Evolutionary conservation across 2,113 vertebrate genomes (phyloP).

Genomic region (Morphnarchus princeps): DNA sequence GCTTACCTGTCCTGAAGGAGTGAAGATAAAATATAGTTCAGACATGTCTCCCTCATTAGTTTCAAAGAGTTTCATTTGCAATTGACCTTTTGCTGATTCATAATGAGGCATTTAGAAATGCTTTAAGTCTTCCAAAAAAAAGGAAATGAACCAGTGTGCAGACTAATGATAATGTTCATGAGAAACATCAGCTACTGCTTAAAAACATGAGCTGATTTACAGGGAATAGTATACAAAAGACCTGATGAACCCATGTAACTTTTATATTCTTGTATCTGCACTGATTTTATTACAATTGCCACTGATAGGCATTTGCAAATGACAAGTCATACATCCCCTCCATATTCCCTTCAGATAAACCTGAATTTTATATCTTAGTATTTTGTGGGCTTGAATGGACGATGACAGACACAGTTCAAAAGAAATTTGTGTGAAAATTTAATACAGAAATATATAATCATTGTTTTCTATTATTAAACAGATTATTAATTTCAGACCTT

Average conservation of each 20-base stretch:
- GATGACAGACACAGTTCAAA: not conserved
- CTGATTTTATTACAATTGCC: not conserved
- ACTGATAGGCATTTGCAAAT: not conserved
- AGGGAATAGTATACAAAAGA: not conserved
- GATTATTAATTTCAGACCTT: not conserved
- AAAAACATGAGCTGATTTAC: not conserved
- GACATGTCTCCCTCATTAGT: not conserved
- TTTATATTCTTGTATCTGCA: not conserved
- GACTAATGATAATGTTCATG: not conserved
- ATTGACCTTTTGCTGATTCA: conserved; percentile 35
- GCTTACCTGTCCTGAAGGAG: not conserved
- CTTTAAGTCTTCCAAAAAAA: not conserved
- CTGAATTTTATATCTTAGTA: not conserved
- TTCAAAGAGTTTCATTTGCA: conserved; percentile 16
- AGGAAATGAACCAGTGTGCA: not conserved
- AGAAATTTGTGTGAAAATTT: not conserved
- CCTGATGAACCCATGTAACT: not conserved
- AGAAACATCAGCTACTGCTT: not conserved
- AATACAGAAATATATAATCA: not conserved
- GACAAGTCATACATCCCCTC: rapidly evolving
- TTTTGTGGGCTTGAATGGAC: not conserved
- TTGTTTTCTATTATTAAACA: not conserved
- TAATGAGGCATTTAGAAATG: conserved; percentile 24
- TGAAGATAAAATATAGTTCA: not conserved
- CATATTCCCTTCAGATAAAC: not conserved